Evolutionary conservation across 2,113 vertebrate genomes (phyloP), one percentile per base, ranked within the genome.

Genomic region (Uropsilus gracilis): DNA sequence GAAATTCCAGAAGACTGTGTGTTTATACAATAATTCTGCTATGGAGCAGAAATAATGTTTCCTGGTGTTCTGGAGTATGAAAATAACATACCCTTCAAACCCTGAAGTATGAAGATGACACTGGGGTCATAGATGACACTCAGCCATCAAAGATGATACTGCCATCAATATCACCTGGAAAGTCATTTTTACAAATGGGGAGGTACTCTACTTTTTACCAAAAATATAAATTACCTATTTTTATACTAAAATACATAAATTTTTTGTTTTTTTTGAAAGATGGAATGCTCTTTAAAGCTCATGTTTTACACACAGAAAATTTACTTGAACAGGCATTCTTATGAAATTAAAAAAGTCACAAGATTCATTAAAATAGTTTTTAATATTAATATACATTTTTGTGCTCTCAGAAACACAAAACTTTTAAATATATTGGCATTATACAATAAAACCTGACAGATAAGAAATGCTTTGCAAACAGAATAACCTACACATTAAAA

Each of bases 311-410:
- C 24, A 93, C 17, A 82, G 61, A 89, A 61, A 84, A 50, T 71
- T 48, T 85, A 94, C 72, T 50, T 82, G 30, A 95, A 53, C 82
- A 85, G 69, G n/a, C 66, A 28, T 59, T 81, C 92, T 91, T 81
- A 94, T 93, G 34, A 76, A 94, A 90, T 30, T 92, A 85, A 95
- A 95, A 92, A 96, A 92, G 55, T 94, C 50, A 53, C 63, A 95
- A 80, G 10, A 18, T 4, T 93, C 71, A 90, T 94, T 94, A 93
- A 96, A 96, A 91, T 96, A 94, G 92, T 94, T 96, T 96, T 96
- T 92, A 97, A 94, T 95, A 73, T 39, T 91, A 92, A 96, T 91
- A 96, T 80, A 94, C 59, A 95, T 89, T 96, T 94, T 89, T 94
- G 89, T 44, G 69, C 18, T 68, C 69, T 89, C 76, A 81, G 90